Evolutionary conservation across 1,140 invertebrate species (phyloP).

Genomic region (Platyura marginata): DNA sequence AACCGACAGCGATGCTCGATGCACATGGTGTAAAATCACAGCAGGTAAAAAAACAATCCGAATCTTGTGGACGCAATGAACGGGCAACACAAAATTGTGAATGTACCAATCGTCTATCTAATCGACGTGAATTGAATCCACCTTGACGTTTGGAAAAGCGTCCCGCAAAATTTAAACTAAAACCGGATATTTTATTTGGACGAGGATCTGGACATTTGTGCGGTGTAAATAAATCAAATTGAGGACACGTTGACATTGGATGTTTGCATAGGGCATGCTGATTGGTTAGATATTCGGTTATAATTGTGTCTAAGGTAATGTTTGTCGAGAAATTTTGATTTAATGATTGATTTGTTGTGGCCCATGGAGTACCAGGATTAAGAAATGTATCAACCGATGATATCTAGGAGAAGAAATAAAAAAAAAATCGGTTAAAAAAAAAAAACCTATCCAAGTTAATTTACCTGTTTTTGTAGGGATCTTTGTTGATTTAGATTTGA

Average conservation of each 20-base stretch:
- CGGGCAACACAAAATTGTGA: constrained; percentile 76
- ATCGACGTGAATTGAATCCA: constrained; percentile 34
- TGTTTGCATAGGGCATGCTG: constrained; percentile 89
- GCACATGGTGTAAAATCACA: constrained; percentile 45
- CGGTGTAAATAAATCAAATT: constrained; percentile 74
- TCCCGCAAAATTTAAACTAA: constrained; percentile 52
- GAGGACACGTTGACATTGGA: constrained; percentile 77
- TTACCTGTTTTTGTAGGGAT: too few relatives aligned
- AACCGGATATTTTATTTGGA: constrained; percentile 40
- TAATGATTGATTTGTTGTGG: too few relatives aligned
- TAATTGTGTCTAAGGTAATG: constrained; percentile 76
- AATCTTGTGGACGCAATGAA: constrained; percentile 51
- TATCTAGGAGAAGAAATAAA: too few relatives aligned
- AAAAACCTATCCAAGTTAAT: too few relatives aligned
- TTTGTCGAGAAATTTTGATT: constrained; percentile 20
- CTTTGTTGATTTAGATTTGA: constrained; percentile 9
- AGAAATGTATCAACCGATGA: too few relatives aligned
- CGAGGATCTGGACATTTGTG: constrained; percentile 86
- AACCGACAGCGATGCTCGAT: constrained; percentile 67
- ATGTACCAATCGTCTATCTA: constrained; percentile 69
- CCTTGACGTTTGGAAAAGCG: constrained; percentile 33
- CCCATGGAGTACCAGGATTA: too few relatives aligned
- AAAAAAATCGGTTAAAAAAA: too few relatives aligned
- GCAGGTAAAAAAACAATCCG: constrained; percentile 68
- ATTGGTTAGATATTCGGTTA: constrained; percentile 89